These are phyloP conservation scores for Pycnomerus fuliginosus DNA, from an alignment of 2,888 invertebrate genomes.

Conservation along the genomic window DNA sequence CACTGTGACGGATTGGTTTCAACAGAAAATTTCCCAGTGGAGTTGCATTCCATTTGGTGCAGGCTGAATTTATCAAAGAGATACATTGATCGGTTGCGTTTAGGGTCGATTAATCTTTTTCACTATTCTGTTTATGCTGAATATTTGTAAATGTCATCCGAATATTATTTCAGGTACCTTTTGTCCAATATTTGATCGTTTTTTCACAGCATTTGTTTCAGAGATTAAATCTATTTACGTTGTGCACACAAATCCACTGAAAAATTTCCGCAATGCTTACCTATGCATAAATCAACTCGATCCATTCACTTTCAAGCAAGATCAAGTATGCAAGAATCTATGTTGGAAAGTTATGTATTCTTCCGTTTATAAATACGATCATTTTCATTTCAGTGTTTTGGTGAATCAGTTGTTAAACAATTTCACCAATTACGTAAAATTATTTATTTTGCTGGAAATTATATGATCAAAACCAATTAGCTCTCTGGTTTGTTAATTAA, in stretches of 20 bases:
- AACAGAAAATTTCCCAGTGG: conserved; percentile 47
- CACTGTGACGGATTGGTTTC: conserved; percentile 46
- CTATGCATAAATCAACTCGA: too few relatives aligned
- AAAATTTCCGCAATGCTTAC: too few relatives aligned
- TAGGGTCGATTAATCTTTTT: conserved; percentile 47
- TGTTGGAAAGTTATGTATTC: too few relatives aligned
- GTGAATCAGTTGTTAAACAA: too few relatives aligned
- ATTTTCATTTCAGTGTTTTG: too few relatives aligned
- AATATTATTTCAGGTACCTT: conserved; percentile 34
- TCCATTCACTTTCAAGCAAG: too few relatives aligned
- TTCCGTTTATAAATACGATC: too few relatives aligned
- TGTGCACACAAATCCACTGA: conserved; percentile 23
- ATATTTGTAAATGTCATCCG: conserved; percentile 38
- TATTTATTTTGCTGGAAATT: too few relatives aligned
- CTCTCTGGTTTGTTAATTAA: too few relatives aligned
- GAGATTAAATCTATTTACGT: conserved; percentile 30
- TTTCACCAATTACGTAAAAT: too few relatives aligned
- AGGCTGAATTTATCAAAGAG: conserved; percentile 41
- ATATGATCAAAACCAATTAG: too few relatives aligned
- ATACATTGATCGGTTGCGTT: conserved; percentile 38
- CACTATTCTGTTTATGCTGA: conserved; percentile 34
- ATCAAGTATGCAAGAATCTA: too few relatives aligned
- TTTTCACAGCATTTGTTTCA: conserved; percentile 33
- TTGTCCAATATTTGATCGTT: conserved; percentile 35
- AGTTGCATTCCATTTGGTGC: conserved; percentile 45